These are phyloP conservation scores for Scolopax bukidnonensis DNA, from an alignment of 2,797 vertebrate genomes.

Conservation along the genomic window DNA sequence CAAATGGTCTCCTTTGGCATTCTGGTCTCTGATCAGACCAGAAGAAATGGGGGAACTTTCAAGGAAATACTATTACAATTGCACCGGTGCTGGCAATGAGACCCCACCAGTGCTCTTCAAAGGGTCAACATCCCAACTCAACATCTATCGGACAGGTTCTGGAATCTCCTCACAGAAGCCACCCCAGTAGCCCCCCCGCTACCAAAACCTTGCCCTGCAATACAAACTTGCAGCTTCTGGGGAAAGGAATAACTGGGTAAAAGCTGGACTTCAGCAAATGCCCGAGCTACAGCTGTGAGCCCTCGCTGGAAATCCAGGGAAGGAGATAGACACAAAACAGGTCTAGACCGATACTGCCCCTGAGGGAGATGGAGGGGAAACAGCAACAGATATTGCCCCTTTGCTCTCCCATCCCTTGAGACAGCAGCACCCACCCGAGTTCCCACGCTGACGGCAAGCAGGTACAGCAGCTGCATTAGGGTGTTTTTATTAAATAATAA, in stretches of 20 bases:
- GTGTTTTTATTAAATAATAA: not conserved
- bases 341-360: fast-evolving
- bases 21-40: not conserved
- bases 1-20: not conserved
- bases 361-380: not conserved
- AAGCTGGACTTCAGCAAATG: not conserved
- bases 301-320: not conserved
- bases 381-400: not conserved
- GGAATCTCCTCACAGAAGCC: not conserved
- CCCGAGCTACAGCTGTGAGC: fast-evolving
- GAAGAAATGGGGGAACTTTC: not conserved
- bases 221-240: not conserved
- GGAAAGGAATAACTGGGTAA: not conserved
- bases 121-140: not conserved
- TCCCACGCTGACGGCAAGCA: fast-evolving
- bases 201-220: not conserved
- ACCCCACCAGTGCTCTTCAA: not conserved
- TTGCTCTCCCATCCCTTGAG: not conserved
- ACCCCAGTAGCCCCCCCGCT: not conserved
- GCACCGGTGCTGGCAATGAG: not conserved
- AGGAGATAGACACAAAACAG: not conserved
- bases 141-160: not conserved
- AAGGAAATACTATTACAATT: not conserved
- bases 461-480: not conserved
- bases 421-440: not conserved